Base-by-base conservation (phyloP, 35 echinoderm and acorn worm genomes). In the Diadema setosum region DNA sequence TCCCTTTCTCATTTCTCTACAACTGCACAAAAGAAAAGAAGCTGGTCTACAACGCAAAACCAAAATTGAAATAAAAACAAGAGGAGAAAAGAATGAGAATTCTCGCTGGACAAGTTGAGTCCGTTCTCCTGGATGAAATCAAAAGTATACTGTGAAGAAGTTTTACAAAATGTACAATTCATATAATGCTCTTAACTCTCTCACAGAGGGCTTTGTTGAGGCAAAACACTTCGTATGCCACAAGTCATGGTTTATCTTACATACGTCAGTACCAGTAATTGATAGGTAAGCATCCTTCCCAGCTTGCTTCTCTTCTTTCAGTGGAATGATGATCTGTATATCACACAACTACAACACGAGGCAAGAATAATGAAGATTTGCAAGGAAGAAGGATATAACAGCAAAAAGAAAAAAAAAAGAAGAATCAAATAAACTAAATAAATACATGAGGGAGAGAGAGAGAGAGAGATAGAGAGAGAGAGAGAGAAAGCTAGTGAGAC, bases 81-180 rank as follows among this genome's bases (percentile, higher is more conserved):
- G 40, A 39, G 21, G 30, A 78, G 17, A 25, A 78, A 39, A 78
- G 25, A 78, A n/a, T 78, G 33, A 78, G 24, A 78, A 78, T 78
- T 26, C 33, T 41, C 37, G 24, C 18, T 78, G 37, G 73, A 21
- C 37, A 78, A 11, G 48, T 11, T 52, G 48, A 11, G n/a, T 44
- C 24, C 33, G 40, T 42, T n/a, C 39, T 39, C 33, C n/a, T 44
- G 48, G 23, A 78, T 42, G 73, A 78, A 78, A 78, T 78, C 73
- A 78, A 33, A 14, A 67, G 63, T 34, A 33, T 67, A 67, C 37
- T 36, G 23, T 35, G 39, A 39, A 42, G 73, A 78, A 78, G 73
- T 78, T 78, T n/a, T 78, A 78, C 73, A 78, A 78, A 78, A 78
- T 78, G 73, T 78, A 78, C 73, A 78, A 41, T 78, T 44, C n/a